Evolutionary conservation across 1,140 invertebrate species (phyloP).

Genomic region (Apis cerana): DNA sequence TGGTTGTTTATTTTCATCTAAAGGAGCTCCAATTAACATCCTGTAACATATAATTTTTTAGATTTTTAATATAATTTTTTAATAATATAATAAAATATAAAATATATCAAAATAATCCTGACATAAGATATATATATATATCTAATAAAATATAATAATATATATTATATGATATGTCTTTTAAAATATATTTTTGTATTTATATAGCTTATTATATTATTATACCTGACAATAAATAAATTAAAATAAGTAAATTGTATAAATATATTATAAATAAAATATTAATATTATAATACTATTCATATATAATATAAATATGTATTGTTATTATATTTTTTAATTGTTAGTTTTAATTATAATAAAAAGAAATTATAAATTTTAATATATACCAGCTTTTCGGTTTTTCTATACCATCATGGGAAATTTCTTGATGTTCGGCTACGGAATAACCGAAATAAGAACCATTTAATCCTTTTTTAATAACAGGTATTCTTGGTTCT

Average conservation of each 20-base stretch:
- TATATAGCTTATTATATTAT: neutral
- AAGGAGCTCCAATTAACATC: constrained; percentile 95
- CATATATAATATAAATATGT: neutral
- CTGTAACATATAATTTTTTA: constrained; percentile 81
- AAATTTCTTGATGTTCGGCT: constrained; percentile 88
- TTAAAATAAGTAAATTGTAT: neutral
- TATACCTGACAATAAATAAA: neutral
- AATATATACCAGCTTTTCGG: constrained; percentile 84
- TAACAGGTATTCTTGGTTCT: constrained; percentile 90
- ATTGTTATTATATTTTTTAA: neutral
- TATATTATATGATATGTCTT: neutral
- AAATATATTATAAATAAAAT: neutral
- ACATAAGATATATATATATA: neutral
- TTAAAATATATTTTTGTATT: neutral
- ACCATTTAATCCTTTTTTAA: constrained; percentile 86
- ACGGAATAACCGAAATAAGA: constrained; percentile 96
- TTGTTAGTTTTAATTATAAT: neutral
- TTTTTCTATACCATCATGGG: constrained; percentile 73
- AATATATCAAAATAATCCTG: neutral
- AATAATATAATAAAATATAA: neutral
- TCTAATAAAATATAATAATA: neutral
- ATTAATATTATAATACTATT: neutral
- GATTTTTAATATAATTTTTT: neutral
- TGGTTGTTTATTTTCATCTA: constrained; percentile 92
- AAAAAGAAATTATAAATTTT: neutral